Evolutionary conservation across 1,140 invertebrate species (phyloP).

Genomic region (Ridgeia piscesae): DNA sequence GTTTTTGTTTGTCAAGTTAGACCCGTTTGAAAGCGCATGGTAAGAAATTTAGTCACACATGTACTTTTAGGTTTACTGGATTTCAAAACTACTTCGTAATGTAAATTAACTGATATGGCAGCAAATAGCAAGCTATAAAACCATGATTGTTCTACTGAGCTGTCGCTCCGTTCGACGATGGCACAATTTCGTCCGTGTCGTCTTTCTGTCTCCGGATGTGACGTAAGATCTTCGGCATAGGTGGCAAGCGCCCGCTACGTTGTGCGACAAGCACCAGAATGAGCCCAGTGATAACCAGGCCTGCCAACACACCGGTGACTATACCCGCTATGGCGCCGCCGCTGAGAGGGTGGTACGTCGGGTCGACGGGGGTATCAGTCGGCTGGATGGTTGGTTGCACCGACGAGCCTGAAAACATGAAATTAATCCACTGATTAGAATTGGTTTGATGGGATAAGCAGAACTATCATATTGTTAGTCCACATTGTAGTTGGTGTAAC

Average conservation of each 20-base stretch:
- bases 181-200: background rate
- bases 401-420: background rate
- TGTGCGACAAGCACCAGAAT: background rate
- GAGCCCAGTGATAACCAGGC: background rate
- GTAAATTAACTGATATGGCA: no score
- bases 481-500: no score
- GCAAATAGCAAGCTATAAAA: no score
- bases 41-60: background rate
- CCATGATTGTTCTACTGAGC: background rate
- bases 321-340: background rate
- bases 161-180: background rate
- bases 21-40: background rate
- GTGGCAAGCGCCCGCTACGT: background rate
- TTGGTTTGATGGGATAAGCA: no score
- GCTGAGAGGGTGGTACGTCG: background rate
- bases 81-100: background rate
- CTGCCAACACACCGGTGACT: background rate
- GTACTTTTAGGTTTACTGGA: background rate
- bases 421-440: no score
- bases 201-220: background rate
- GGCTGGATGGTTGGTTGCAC: background rate
- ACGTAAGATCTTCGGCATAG: background rate
- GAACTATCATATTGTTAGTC: no score
- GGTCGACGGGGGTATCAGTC: background rate
- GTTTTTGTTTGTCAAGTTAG: background rate